Percentiles rank a stretch among this genome's conserved stretches.
Evolutionary conservation across 2,113 vertebrate genomes (phyloP).

Genomic region (Castor canadensis): DNA sequence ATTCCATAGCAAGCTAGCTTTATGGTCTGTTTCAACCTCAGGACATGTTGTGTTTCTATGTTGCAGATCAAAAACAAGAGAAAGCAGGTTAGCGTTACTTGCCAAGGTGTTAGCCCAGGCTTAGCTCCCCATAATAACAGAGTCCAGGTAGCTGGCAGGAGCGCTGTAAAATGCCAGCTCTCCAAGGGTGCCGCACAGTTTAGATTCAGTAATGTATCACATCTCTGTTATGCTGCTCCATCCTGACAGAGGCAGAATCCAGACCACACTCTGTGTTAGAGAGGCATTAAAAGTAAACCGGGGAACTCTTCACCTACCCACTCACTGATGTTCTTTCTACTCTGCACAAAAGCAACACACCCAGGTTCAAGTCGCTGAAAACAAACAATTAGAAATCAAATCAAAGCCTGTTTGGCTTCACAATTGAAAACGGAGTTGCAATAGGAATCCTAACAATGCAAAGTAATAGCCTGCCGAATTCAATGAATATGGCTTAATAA

Average conservation of each 20-base stretch:
- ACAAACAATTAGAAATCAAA: conserved; percentile 80
- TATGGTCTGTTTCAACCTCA: conserved; percentile 13
- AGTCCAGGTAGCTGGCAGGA: conserved; percentile 67
- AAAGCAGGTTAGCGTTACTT: conserved; percentile 72
- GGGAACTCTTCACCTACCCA: conserved; percentile 68
- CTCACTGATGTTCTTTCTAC: conserved; percentile 58
- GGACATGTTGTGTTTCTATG: conserved; percentile 35
- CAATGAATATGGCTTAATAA: conserved; percentile 76
- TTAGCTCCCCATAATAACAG: conserved; percentile 75
- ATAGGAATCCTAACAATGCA: conserved; percentile 49
- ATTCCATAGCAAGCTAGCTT: background rate
- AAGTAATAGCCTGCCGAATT: conserved; percentile 76
- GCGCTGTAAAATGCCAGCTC: conserved; percentile 58
- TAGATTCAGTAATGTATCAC: conserved; percentile 66
- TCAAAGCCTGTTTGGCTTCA: conserved; percentile 61
- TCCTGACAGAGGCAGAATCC: conserved; percentile 49
- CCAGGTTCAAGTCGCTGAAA: conserved; percentile 59
- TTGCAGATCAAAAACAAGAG: conserved; percentile 69
- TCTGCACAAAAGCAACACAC: conserved; percentile 20
- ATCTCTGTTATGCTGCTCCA: conserved; percentile 40
- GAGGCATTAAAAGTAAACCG: conserved; percentile 55
- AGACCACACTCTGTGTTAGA: conserved; percentile 47
- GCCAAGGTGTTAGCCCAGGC: conserved; percentile 59
- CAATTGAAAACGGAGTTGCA: conserved; percentile 55
- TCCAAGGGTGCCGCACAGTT: conserved; percentile 48